Evolutionary conservation across 2,113 vertebrate species (phyloP), one percentile per base, ranked within the genome.

Genomic region (Dicerorhinus sumatrensis): DNA sequence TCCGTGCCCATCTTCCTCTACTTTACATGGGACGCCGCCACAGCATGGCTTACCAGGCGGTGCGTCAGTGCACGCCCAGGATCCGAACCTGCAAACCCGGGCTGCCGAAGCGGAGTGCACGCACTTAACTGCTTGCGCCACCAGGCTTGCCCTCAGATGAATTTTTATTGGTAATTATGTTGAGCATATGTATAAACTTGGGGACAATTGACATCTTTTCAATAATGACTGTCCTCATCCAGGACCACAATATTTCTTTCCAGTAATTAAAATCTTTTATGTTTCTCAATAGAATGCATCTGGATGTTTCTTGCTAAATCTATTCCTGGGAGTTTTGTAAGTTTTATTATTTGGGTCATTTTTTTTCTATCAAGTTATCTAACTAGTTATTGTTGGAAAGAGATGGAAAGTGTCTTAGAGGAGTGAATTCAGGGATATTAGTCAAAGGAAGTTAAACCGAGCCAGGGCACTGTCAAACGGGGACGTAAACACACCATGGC

Each of bases 331-430:
- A 56, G 39, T 48, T 81, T 72, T 90, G 14, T 91, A 21, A 73
- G 80, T 95, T 95, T 96, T 87, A 82, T 72, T 65, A 90, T 83
- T 90, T 83, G 39, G 46, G 6, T 48, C 51, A 20, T 46, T 80
- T 90, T 63, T 79, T 62, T 27, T 18, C 21, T 23, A 36, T 91
- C 10, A 76, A 87, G 33, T 81, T 75, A 73, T 69, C 42, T 75
- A 94, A 76, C 25, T 92, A 27, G 36, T 80, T 63, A 77, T 83
- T 67, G 62, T 29, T 75, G 33, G 77, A 39, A 81, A 96, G 77
- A 72, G 18, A 76, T 81, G 60, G 56, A 70, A 91, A 83, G 8
- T 14, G 33, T 75, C 72, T 89, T 67, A 67, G n/a, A 88, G 21
- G 31, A n/a, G 39, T 56, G 16, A 72, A 27, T 69, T 88, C 76